Percentiles rank a stretch among this genome's conserved stretches.
Conservation (phyloP, 2,888 invertebrate genomes). For the Molanna angustata region DNA sequence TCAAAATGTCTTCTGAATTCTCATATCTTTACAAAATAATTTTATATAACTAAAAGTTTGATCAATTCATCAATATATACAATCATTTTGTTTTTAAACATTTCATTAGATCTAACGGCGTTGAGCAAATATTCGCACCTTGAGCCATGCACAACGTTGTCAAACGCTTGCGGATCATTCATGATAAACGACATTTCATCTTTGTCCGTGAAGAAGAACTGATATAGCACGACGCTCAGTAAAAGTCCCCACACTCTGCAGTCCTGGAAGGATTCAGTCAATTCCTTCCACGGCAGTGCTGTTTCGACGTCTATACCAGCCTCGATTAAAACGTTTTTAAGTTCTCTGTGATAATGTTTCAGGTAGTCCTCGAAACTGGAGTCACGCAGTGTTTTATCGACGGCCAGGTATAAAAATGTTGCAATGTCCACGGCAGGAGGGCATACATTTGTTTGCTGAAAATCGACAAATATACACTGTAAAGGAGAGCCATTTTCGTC, state of each 20-base stretch:
- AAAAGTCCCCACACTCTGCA: constrained; percentile 18
- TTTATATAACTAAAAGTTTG: constrained; percentile 1
- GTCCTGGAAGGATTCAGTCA: constrained; percentile 10
- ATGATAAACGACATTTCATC: background rate
- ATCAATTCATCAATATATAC: constrained; percentile 12
- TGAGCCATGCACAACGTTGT: constrained; percentile 9
- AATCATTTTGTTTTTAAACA: constrained; percentile 14
- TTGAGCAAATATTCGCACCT: no score
- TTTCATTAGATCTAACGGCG: no score
- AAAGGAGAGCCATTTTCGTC: constrained; percentile 30
- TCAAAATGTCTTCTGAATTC: no score
- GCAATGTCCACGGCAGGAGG: constrained; percentile 41
- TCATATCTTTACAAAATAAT: no score
- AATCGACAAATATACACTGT: constrained; percentile 41
- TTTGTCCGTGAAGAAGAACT: constrained; percentile 18
- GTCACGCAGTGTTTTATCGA: constrained; percentile 29
- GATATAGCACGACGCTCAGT: constrained; percentile 14
- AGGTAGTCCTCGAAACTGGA: constrained; percentile 15
- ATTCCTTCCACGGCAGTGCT: constrained; percentile 12
- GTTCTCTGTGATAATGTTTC: constrained; percentile 20
- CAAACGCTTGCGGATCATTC: constrained; percentile 11
- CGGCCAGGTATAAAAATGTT: constrained; percentile 39
- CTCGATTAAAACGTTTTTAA: constrained; percentile 10
- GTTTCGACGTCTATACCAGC: constrained; percentile 12
- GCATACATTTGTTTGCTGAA: constrained; percentile 40